phyloP scores from a whole-genome alignment of 1,140 invertebrate genomes.

The Drosophila azteca region DNA sequence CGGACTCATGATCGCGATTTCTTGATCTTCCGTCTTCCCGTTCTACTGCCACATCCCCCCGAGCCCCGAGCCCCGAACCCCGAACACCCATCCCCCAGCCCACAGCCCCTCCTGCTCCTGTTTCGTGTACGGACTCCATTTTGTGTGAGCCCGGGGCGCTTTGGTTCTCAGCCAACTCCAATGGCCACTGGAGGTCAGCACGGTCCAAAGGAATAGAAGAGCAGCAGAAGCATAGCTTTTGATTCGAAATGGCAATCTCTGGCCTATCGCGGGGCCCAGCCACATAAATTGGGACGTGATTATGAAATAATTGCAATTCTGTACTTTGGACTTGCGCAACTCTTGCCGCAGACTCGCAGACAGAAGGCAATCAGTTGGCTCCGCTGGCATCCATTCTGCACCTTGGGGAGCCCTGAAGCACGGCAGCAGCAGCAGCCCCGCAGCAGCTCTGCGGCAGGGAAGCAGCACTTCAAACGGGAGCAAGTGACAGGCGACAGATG shows the following conservation, averaged over 20 bases:
- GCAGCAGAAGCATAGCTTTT: conserved; percentile 50
- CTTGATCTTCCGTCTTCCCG: conserved; percentile 62
- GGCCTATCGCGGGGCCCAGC: conserved; percentile 36
- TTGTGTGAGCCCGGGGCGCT: conserved; percentile 36
- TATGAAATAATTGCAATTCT: conserved; percentile 78
- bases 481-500: conserved; percentile 59
- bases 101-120: conserved; percentile 19
- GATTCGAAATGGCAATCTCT: conserved; percentile 69
- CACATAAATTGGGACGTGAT: conserved; percentile 80
- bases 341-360: conserved; percentile 20
- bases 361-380: conserved; percentile 38
- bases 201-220: conserved; percentile 70
- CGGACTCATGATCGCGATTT: conserved; percentile 76
- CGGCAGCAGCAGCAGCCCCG: conserved; percentile 21
- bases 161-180: conserved; percentile 62
- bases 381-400: conserved; percentile 30
- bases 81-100: too few species aligned
- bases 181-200: conserved; percentile 60
- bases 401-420: conserved; percentile 51
- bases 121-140: conserved; percentile 63
- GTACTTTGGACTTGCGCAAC: conserved; percentile 69
- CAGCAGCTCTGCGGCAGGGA: too few species aligned
- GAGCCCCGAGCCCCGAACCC: not conserved
- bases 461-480: conserved; percentile 48
- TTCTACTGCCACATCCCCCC: conserved; percentile 30